These are phyloP conservation scores for Pristis pectinata DNA, from an alignment of 2,797 vertebrate genomes.

Conservation along the genomic window DNA sequence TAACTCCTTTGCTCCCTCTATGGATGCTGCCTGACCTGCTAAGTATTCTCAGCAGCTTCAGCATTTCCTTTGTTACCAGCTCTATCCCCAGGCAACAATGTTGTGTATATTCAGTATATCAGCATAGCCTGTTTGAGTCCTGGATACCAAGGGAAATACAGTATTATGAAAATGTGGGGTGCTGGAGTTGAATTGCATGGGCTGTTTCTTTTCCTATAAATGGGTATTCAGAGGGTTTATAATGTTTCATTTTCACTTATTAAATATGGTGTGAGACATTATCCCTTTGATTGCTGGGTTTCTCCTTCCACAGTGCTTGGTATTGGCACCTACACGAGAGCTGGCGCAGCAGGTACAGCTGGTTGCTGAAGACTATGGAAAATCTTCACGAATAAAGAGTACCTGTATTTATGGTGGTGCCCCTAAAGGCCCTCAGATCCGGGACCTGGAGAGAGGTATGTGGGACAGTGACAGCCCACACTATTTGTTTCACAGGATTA, in stretches of 20 bases:
- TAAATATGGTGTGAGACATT: background rate
- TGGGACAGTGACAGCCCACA: too few relatives aligned
- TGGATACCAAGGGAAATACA: too few relatives aligned
- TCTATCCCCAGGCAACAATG: too few relatives aligned
- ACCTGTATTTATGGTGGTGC: conserved; percentile 93
- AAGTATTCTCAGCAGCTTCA: too few relatives aligned
- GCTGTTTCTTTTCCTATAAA: too few relatives aligned
- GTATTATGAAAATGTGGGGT: too few relatives aligned
- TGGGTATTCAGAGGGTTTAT: background rate
- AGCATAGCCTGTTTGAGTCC: too few relatives aligned
- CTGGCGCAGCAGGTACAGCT: conserved; percentile 96
- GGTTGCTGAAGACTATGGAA: conserved; percentile 88
- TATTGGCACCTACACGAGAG: conserved; percentile 91
- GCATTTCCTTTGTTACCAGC: too few relatives aligned
- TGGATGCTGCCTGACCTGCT: too few relatives aligned
- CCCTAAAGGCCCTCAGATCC: conserved; percentile 86
- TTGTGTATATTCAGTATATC: too few relatives aligned
- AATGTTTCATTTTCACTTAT: background rate
- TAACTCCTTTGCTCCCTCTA: too few relatives aligned
- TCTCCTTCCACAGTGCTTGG: conserved; percentile 69
- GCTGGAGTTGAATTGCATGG: too few relatives aligned
- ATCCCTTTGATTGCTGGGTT: background rate
- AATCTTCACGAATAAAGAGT: conserved; percentile 88
- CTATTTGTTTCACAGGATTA: background rate
- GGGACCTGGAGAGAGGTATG: conserved; percentile 92